These are phyloP conservation scores for Nycticorax nycticorax DNA, from an alignment of 2,113 vertebrate species.

Conservation along the genomic window DNA sequence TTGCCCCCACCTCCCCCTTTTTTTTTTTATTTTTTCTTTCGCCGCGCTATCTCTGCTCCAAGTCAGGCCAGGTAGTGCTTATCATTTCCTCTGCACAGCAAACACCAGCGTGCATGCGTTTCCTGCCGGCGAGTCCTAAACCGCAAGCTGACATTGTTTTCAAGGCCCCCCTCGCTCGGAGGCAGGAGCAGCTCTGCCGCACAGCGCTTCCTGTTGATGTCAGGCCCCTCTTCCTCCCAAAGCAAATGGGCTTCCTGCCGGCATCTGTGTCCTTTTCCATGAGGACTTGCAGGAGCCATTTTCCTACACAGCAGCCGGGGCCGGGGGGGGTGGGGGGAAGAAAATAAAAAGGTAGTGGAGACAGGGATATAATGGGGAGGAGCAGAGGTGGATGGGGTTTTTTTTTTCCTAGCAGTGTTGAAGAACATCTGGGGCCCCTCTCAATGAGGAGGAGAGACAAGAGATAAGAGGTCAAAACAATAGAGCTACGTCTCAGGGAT, in stretches of 20 bases:
- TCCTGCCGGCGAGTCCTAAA: constrained; percentile 69
- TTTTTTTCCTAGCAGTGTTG: background rate
- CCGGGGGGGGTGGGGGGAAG: too few species aligned
- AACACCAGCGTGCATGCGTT: constrained; percentile 66
- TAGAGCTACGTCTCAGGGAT: background rate
- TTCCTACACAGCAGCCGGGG: background rate
- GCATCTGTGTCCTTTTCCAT: constrained; percentile 72
- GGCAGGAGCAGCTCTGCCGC: constrained; percentile 53
- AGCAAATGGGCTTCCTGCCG: constrained; percentile 74
- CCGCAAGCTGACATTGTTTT: constrained; percentile 76
- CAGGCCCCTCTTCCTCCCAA: constrained; percentile 76
- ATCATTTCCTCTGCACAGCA: constrained; percentile 71
- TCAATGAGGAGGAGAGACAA: background rate
- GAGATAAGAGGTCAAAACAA: constrained; percentile 31
- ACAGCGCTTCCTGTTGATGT: constrained; percentile 82
- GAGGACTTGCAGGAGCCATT: constrained; percentile 25
- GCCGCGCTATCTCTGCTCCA: constrained; percentile 25
- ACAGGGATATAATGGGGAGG: background rate
- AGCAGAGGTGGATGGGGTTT: background rate
- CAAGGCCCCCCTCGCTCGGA: constrained; percentile 61
- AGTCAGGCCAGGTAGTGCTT: constrained; percentile 75
- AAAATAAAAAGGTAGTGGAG: background rate
- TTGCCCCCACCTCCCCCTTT: fast-evolving
- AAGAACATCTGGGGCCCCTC: background rate
- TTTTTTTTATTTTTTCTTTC: background rate